Evolutionary conservation across 2,888 invertebrate genomes (phyloP).

Genomic region (Colletes collaris): DNA sequence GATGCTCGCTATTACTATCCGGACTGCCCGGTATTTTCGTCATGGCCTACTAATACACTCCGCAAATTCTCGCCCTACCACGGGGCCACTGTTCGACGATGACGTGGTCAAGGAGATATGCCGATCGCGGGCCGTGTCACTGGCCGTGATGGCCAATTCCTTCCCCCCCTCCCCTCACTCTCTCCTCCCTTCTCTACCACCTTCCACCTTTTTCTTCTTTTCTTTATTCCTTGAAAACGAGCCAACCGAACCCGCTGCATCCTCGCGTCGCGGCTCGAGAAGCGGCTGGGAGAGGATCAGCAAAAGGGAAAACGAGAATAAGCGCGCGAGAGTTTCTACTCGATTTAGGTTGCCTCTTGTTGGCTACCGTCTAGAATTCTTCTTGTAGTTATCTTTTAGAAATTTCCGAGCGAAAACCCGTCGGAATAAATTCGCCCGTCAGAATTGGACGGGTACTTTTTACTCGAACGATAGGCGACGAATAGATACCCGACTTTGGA

Average conservation of each 20-base stretch:
- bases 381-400: constrained; percentile 13
- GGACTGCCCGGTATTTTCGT: constrained; percentile 71
- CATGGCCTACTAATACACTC: constrained; percentile 73
- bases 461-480: too few relatives aligned
- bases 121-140: constrained; percentile 51
- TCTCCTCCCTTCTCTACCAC: background rate
- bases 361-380: constrained; percentile 1
- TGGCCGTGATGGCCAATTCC: constrained; percentile 51
- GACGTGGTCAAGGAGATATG: constrained; percentile 66
- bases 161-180: background rate
- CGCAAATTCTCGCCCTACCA: constrained; percentile 63
- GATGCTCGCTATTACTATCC: constrained; percentile 66
- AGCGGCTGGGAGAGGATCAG: background rate
- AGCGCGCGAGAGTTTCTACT: background rate
- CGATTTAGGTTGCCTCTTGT: background rate
- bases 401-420: constrained; percentile 13
- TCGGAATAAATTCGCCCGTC: background rate
- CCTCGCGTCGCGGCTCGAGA: background rate
- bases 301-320: background rate
- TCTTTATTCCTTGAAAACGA: constrained; percentile 44
- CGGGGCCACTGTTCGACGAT: constrained; percentile 42
- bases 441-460: background rate
- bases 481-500: too few relatives aligned
- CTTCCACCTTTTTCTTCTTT: constrained; percentile 7
- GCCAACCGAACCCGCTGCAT: constrained; percentile 25